Evolutionary conservation across 1,140 invertebrate species (phyloP), one percentile per base, ranked within the genome.

Genomic region (Temnothorax curvispinosus): DNA sequence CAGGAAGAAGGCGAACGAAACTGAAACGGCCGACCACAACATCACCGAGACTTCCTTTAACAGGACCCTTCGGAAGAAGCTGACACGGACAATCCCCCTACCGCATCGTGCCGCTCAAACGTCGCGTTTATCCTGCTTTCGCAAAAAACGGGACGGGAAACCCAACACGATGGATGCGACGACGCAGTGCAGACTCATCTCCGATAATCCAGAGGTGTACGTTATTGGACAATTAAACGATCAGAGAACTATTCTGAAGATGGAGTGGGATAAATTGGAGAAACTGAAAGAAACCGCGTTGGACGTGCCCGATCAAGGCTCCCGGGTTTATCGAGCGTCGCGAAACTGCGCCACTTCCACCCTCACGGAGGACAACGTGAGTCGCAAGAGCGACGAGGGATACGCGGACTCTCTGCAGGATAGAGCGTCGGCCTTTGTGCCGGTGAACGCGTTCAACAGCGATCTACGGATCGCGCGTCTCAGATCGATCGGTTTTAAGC

Each of bases 401-500:
- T 27, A 27, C 27, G 64, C 11, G 52, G 38, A 44, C 18, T 71
- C 21, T n/a, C 21, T 41, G 1, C 64, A 64, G 13, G 60, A 85
- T 74, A 80, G 65, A 60, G 11, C 69, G 1, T 95, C 95, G 5
- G 94, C 94, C 6, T 95, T 95, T 84, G 94, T 92, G 7, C 92
- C 94, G 41, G 94, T 95, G 21, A 90, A 93, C 11, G 88, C 91
- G 47, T 87, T 91, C 2, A 90, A 94, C 27, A 93, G 89, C 38
- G 92, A 91, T 56, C n/a, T 93, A 35, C 90, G 92, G 62, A 94
- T 95, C 32, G 92, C 93, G 8, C 88, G 92, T 32, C 86, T 95
- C 3, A 87, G 94, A 44, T 94, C 94, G 0, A 95, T 95, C 75
- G 94, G 94, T 7, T 95, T 95, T 58, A 94, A 92, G 58, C 95